Base-by-base conservation (phyloP, 2,888 invertebrate genomes). In the Trachelus tabidus region DNA sequence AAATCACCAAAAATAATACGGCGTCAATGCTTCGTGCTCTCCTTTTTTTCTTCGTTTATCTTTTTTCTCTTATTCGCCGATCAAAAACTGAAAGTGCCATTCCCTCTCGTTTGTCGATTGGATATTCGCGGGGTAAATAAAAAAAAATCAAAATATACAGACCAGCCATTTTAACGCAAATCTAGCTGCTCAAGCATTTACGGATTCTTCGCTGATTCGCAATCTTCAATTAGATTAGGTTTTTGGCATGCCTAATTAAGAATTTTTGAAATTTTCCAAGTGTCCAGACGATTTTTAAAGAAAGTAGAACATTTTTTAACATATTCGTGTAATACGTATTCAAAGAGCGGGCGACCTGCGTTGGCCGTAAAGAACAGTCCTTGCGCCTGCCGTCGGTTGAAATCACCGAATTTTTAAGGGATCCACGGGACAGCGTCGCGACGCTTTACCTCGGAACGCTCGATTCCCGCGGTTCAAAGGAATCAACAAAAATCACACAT, bases 321-420 rank as follows among this genome's bases (percentile, higher is more conserved):
- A 40, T 40, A 40, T 40, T 40, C 4, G 4, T 71, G 40, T 76
- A 12, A 76, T 78, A 81, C 80, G 75, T 76, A 78, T 77, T 76
- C 75, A 75, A 11, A 40, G 40, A 76, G 74, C 75, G 76, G 73
- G 33, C 69, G 31, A 34, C 40, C 77, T 40, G 40, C 40, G 40
- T n/a, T 34, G 37, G 33, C 75, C 74, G 69, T 6, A 76, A 78
- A 76, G 82, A 81, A 76, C 75, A 77, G 79, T 81, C 80, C 82
- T 81, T 83, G 79, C 83, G 83, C 82, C 80, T 75, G 77, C 84
- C 87, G 88, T 82, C 86, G 89, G 88, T 89, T 89, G 87, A 89
- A 89, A 80, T 89, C 89, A 80, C 87, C 87, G 83, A 85, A 87
- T 86, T 88, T 89, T 88, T 86, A 81, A n/a, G 34, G 40, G 40